phyloP scores from a whole-genome alignment of 2,113 vertebrate genomes.

The Ammospiza nelsoni region DNA sequence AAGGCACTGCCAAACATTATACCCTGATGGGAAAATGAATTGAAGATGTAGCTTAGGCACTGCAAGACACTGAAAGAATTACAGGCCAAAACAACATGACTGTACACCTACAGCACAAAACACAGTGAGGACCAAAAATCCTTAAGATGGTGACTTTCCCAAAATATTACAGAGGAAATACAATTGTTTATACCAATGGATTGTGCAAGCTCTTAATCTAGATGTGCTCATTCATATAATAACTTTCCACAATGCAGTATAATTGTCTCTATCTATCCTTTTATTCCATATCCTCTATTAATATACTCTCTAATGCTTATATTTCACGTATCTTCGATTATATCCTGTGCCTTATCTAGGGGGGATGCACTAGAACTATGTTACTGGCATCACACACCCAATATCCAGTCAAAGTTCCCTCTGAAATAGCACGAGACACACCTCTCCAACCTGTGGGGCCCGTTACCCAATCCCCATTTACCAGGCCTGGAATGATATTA shows the following conservation, averaged over 20 bases:
- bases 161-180: neutral
- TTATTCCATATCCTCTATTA: neutral
- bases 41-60: neutral
- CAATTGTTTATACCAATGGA: neutral
- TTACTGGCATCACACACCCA: neutral
- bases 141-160: neutral
- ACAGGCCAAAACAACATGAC: neutral
- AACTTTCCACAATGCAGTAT: neutral
- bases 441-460: neutral
- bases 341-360: neutral
- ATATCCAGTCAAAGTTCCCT: neutral
- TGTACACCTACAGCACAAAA: neutral
- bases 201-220: neutral
- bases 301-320: neutral
- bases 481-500: neutral
- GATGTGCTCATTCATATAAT: neutral
- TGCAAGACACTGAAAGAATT: neutral
- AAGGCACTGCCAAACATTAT: neutral
- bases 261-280: neutral
- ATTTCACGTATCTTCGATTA: neutral
- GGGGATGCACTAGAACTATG: neutral
- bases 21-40: neutral
- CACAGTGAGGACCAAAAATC: neutral
- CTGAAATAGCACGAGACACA: neutral
- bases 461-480: neutral